A percentile compares a stretch with the other conserved stretches of the same genome.
Conservation (phyloP, 2,797 vertebrate genomes). For the Prionace glauca region DNA sequence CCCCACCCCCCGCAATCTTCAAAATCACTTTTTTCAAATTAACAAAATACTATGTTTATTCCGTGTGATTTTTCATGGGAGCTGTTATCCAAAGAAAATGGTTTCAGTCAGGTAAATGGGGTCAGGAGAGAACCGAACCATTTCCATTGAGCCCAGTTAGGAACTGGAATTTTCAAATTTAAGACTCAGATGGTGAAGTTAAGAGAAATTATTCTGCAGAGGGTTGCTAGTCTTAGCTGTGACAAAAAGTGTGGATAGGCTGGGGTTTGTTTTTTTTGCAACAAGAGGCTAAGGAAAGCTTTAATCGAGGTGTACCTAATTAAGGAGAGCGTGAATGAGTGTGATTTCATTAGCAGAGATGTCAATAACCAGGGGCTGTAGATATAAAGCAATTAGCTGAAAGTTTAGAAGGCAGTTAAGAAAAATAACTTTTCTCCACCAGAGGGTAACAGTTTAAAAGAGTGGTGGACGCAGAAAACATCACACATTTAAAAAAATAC, state of each 20-base stretch:
- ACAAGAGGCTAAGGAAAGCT: not conserved
- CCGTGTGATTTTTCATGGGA: not conserved
- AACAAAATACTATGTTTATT: not conserved
- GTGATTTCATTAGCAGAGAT: not conserved
- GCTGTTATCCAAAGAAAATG: not conserved
- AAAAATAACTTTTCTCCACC: not conserved
- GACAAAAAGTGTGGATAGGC: not conserved
- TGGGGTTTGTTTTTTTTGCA: not conserved
- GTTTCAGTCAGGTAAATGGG: not conserved
- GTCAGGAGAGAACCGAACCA: not conserved
- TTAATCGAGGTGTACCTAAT: not conserved
- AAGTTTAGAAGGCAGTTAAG: not conserved
- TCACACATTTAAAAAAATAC: not conserved
- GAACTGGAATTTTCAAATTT: not conserved
- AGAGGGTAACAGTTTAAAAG: not conserved
- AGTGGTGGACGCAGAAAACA: not conserved
- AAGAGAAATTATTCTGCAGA: not conserved
- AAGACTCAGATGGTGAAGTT: not conserved
- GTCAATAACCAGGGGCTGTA: not conserved
- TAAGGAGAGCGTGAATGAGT: not conserved
- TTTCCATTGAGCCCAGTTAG: not conserved
- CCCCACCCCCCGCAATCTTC: not conserved
- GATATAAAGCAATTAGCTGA: not conserved
- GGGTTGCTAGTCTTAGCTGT: not conserved
- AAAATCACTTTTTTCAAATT: not conserved